Percentiles rank a stretch among this genome's conserved stretches.
Conservation (phyloP, 2,113 vertebrate species). For the Macrotus californicus region DNA sequence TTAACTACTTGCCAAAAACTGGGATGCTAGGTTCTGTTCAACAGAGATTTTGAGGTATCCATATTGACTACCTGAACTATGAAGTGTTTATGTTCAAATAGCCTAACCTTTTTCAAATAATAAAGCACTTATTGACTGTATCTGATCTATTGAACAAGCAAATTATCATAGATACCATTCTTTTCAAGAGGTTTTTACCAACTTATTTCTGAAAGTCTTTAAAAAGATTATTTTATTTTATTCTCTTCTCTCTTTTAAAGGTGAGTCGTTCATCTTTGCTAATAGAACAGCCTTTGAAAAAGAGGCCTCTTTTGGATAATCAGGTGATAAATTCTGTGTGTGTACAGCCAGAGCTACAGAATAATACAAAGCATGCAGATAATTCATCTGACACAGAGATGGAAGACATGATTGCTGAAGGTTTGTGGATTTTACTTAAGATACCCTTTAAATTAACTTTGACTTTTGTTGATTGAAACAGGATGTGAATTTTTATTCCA, state of each 20-base stretch:
- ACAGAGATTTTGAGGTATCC: background rate
- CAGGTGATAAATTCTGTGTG: conserved; percentile 83
- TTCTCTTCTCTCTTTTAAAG: conserved; percentile 74
- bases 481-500: background rate
- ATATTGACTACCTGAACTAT: background rate
- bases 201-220: conserved; percentile 37
- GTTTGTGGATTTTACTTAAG: conserved; percentile 75
- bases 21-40: background rate
- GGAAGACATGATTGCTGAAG: conserved; percentile 88
- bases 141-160: background rate
- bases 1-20: background rate
- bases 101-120: background rate
- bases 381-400: conserved; percentile 90
- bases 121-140: background rate
- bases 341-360: conserved; percentile 84
- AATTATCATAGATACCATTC: background rate
- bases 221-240: conserved; percentile 46
- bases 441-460: background rate
- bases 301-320: conserved; percentile 83
- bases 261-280: conserved; percentile 86
- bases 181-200: conserved; percentile 22
- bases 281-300: conserved; percentile 86
- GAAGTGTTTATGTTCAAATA: background rate
- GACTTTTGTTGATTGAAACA: background rate
- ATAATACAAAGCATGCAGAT: conserved; percentile 86